Percentiles rank a stretch among this genome's conserved stretches.
Conservation (phyloP, 2,888 invertebrate species). For the Frankliniella fusca region DNA sequence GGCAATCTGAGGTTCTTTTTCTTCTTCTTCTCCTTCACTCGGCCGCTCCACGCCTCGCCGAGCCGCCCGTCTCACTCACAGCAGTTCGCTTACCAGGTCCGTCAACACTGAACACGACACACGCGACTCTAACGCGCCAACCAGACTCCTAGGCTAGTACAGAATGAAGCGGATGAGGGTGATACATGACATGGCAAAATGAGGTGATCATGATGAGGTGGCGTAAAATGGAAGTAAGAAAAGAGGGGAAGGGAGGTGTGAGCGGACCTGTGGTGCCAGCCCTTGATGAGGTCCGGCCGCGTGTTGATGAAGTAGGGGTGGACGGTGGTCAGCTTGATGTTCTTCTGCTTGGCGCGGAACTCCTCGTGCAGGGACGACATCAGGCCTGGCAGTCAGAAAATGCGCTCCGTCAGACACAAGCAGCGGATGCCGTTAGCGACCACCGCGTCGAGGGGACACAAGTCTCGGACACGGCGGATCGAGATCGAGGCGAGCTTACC, state of each 20-base stretch:
- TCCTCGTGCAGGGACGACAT: slow-evolving; percentile 46
- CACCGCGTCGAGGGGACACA: no score
- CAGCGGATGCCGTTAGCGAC: no score
- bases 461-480: no score
- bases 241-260: not conserved
- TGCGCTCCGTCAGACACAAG: not conserved
- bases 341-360: slow-evolving; percentile 45
- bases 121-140: no score
- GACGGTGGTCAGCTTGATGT: slow-evolving; percentile 42
- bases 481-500: no score
- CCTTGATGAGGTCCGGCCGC: slow-evolving; percentile 38
- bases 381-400: slow-evolving; percentile 43
- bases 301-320: slow-evolving; percentile 49
- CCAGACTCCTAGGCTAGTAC: not conserved
- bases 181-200: not conserved
- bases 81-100: no score
- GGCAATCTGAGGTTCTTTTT: no score
- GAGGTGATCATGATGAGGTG: slow-evolving; percentile 4
- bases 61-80: no score
- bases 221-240: not conserved
- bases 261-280: slow-evolving; percentile 41
- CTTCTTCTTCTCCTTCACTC: no score
- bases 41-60: no score
- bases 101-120: no score
- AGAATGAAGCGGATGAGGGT: slow-evolving; percentile 15